Conservation (phyloP, 2,797 vertebrate genomes). For the Cyprinella venusta region DNA sequence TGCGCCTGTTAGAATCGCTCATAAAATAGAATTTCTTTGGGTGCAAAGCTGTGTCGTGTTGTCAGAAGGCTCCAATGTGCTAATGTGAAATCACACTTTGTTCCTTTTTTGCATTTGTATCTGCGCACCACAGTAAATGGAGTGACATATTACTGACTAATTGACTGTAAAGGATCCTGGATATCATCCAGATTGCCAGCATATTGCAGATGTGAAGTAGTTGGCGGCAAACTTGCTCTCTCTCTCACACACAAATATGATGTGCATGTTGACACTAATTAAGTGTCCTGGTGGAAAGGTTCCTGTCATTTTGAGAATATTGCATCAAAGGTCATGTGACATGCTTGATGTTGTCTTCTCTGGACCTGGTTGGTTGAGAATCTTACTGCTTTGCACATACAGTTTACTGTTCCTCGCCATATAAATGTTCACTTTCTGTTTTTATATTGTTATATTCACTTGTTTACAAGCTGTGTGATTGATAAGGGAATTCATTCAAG, state of each 20-base stretch:
- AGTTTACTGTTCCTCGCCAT: neutral
- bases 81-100: neutral
- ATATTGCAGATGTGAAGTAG: conserved; percentile 13
- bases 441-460: neutral
- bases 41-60: neutral
- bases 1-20: neutral
- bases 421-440: conserved; percentile 3
- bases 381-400: neutral
- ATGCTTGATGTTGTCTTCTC: neutral
- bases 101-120: neutral
- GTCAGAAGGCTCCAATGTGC: neutral
- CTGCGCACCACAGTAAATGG: conserved; percentile 4
- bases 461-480: neutral
- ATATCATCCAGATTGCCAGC: conserved; percentile 14
- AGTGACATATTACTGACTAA: conserved; percentile 22
- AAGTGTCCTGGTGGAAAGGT: conserved; percentile 9
- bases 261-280: conserved; percentile 18
- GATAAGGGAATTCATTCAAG: neutral
- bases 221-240: no score
- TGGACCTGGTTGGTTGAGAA: neutral
- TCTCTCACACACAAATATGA: neutral
- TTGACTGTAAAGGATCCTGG: conserved; percentile 11
- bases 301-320: conserved; percentile 17
- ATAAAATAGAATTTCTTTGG: conserved; percentile 14
- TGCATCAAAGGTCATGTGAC: conserved; percentile 12